These are phyloP conservation scores for Hydriomena furcata DNA, from an alignment of 2,888 invertebrate genomes.

Conservation along the genomic window DNA sequence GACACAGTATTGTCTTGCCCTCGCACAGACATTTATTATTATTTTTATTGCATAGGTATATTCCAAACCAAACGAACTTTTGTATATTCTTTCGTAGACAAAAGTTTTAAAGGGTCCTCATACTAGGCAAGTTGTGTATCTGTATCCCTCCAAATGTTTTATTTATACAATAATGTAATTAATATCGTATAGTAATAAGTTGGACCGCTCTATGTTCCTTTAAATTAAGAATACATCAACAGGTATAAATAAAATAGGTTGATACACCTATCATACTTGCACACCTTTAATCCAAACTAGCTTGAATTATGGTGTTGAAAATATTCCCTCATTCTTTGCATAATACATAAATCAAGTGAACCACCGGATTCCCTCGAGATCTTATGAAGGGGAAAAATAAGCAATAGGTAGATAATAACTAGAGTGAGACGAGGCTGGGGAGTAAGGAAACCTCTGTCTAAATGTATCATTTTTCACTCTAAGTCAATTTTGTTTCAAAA, in stretches of 20 bases:
- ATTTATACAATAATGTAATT: no score
- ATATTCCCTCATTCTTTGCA: slow-evolving; percentile 79
- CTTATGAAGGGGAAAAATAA: slow-evolving; percentile 73
- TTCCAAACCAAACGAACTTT: no score
- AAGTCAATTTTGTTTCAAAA: slow-evolving; percentile 1
- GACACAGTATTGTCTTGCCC: no score
- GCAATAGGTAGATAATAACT: slow-evolving; percentile 72
- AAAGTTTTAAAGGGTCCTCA: no score
- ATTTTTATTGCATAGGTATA: no score
- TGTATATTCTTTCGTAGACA: no score
- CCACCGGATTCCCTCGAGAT: slow-evolving; percentile 68
- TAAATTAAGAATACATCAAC: no score
- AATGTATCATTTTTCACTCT: slow-evolving; percentile 9
- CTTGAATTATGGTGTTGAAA: slow-evolving; percentile 79
- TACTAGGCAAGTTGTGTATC: no score
- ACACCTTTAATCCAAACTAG: slow-evolving; percentile 72
- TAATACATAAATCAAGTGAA: slow-evolving; percentile 76
- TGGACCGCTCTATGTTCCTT: no score
- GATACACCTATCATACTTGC: slow-evolving; percentile 16
- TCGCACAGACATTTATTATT: no score
- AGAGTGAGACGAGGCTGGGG: slow-evolving; percentile 52
- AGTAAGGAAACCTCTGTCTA: slow-evolving; percentile 28
- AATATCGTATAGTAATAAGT: no score
- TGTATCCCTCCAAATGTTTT: no score
- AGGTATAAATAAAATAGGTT: background rate